These are phyloP conservation scores for Dromaius novaehollandiae DNA, from an alignment of 2,113 vertebrate genomes.

Conservation along the genomic window DNA sequence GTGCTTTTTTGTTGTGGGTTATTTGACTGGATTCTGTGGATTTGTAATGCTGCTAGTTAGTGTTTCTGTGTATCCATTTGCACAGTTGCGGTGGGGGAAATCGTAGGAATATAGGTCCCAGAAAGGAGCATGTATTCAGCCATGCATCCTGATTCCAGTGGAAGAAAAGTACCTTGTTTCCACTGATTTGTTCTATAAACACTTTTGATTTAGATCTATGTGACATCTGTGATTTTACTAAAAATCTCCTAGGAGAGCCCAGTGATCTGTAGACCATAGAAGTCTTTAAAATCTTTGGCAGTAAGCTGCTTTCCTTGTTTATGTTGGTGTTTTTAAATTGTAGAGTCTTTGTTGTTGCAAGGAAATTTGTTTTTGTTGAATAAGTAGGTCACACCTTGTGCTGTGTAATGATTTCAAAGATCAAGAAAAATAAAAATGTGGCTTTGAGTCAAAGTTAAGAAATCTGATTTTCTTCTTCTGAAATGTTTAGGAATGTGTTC, in stretches of 20 bases:
- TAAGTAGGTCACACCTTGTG: neutral
- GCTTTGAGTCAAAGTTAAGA: neutral
- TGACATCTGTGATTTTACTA: neutral
- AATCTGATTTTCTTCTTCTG: neutral
- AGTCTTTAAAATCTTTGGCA: neutral
- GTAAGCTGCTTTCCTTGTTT: neutral
- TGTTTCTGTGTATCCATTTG: neutral
- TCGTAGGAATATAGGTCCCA: neutral
- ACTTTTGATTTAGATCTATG: neutral
- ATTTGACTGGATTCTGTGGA: neutral
- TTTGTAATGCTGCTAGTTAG: neutral
- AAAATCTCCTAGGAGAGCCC: neutral
- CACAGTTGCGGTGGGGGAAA: neutral
- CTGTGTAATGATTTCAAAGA: neutral
- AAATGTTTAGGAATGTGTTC: neutral
- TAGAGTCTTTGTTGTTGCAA: neutral
- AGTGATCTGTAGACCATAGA: neutral
- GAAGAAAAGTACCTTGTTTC: neutral
- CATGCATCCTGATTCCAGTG: accelerated
- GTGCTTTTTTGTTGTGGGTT: neutral
- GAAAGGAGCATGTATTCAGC: neutral
- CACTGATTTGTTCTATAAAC: neutral
- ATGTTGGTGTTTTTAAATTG: neutral
- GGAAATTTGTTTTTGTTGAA: neutral
- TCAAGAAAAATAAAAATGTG: neutral